These are phyloP conservation scores for Schizotus pectinicornis DNA, from an alignment of 2,888 invertebrate species.

Conservation along the genomic window DNA sequence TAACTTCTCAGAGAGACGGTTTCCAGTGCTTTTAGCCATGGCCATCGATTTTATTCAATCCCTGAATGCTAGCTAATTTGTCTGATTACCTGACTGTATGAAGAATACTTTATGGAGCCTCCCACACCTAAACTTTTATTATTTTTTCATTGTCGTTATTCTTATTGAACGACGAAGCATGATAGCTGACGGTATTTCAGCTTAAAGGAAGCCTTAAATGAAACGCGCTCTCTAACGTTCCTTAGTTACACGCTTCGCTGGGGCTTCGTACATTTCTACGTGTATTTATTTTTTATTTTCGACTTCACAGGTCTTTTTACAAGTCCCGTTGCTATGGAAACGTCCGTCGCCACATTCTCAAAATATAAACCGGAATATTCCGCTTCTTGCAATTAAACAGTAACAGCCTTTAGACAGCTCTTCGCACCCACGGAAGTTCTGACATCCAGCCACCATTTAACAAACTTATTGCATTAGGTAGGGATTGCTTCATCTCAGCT, in stretches of 20 bases:
- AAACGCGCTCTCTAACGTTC: too few species aligned
- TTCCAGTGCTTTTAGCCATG: too few species aligned
- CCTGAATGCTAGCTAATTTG: not conserved
- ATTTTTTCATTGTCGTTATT: too few species aligned
- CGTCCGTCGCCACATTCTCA: constrained; percentile 3
- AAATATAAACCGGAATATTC: constrained; percentile 11
- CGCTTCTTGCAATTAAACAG: constrained; percentile 7
- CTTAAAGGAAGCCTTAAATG: too few species aligned
- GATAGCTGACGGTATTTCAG: not conserved
- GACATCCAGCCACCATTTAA: too few species aligned
- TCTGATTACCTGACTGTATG: not conserved
- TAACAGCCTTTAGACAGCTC: constrained; percentile 7
- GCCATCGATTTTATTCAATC: not conserved
- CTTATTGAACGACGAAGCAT: too few species aligned
- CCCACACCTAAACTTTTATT: too few species aligned
- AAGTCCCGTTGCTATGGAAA: constrained; percentile 6
- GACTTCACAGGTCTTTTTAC: constrained; percentile 6
- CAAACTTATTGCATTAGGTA: too few species aligned
- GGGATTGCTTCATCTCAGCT: too few species aligned
- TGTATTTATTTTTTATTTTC: constrained; percentile 10
- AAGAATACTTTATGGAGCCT: too few species aligned
- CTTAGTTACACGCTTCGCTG: not conserved
- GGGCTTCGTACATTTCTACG: not conserved
- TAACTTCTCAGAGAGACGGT: too few species aligned
- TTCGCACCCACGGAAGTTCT: too few species aligned